Evolutionary conservation across 2,888 invertebrate genomes (phyloP).

Genomic region (Selenia dentaria): DNA sequence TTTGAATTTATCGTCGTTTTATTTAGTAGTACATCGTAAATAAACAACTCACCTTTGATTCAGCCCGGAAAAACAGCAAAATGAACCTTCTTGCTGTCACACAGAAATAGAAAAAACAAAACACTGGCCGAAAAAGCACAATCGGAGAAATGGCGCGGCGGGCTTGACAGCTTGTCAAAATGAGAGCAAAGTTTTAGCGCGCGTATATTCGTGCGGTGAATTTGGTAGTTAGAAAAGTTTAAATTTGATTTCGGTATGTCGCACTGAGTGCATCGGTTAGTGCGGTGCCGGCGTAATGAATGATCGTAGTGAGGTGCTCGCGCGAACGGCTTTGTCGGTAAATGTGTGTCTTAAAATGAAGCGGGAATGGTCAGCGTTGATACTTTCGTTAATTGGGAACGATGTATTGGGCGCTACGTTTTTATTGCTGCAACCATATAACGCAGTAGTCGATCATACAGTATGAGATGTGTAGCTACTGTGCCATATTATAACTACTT

Average conservation of each 20-base stretch:
- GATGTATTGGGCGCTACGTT: neutral
- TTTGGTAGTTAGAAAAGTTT: constrained; percentile 26
- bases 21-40: no score
- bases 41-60: constrained; percentile 39
- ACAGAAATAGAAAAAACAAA: constrained; percentile 36
- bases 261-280: constrained; percentile 71
- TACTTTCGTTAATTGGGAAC: constrained; percentile 48
- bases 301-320: constrained; percentile 73
- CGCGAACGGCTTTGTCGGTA: constrained; percentile 76
- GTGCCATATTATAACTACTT: no score
- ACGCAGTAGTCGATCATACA: no score
- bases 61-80: constrained; percentile 32
- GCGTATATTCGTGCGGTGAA: constrained; percentile 15
- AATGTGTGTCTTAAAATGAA: constrained; percentile 72
- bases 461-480: no score
- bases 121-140: constrained; percentile 45
- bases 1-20: no score
- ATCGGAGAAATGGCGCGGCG: constrained; percentile 50
- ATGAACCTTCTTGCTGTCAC: constrained; percentile 38
- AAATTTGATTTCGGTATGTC: constrained; percentile 39
- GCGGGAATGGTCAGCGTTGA: constrained; percentile 57
- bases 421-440: no score
- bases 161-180: constrained; percentile 54
- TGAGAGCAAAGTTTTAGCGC: constrained; percentile 32
- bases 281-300: constrained; percentile 74